Conservation (phyloP, 2,797 vertebrate genomes). For the Huso huso region DNA sequence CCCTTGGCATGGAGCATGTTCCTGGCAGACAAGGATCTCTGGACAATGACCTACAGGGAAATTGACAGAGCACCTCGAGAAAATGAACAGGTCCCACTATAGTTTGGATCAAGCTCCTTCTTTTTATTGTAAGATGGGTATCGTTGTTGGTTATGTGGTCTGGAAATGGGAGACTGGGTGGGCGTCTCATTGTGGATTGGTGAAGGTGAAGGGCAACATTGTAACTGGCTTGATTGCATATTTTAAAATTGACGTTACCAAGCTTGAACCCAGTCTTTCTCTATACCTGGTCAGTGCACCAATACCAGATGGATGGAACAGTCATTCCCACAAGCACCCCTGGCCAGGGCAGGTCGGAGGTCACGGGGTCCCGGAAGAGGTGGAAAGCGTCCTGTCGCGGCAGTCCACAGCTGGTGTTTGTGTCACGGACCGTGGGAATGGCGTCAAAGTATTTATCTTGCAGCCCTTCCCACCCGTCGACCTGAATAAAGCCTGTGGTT, state of each 20-base stretch:
- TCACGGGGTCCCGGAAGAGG: constrained; percentile 81
- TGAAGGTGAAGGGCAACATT: too few relatives aligned
- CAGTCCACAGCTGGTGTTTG: constrained; percentile 82
- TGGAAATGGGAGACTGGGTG: neutral
- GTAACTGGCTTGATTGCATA: too few relatives aligned
- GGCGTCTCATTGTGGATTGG: neutral
- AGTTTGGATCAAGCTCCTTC: too few relatives aligned
- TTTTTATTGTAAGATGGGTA: too few relatives aligned
- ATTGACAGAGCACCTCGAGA: neutral
- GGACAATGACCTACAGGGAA: constrained; percentile 83
- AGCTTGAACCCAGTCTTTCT: too few relatives aligned
- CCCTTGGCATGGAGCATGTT: constrained; percentile 88
- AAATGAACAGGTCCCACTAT: neutral
- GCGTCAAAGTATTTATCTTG: constrained; percentile 68
- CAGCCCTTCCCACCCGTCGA: constrained; percentile 77
- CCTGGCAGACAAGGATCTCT: constrained; percentile 84
- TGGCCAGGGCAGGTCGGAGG: constrained; percentile 90
- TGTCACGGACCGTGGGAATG: constrained; percentile 62
- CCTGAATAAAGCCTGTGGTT: constrained; percentile 69
- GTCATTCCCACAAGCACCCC: constrained; percentile 88
- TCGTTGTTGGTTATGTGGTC: too few relatives aligned
- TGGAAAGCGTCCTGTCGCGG: constrained; percentile 85
- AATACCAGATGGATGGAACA: constrained; percentile 92
- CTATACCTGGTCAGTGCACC: constrained; percentile 94
- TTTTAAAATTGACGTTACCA: too few relatives aligned